These are phyloP conservation scores for Olivierus martensii DNA, from an alignment of 1,140 invertebrate species.

Conservation along the genomic window DNA sequence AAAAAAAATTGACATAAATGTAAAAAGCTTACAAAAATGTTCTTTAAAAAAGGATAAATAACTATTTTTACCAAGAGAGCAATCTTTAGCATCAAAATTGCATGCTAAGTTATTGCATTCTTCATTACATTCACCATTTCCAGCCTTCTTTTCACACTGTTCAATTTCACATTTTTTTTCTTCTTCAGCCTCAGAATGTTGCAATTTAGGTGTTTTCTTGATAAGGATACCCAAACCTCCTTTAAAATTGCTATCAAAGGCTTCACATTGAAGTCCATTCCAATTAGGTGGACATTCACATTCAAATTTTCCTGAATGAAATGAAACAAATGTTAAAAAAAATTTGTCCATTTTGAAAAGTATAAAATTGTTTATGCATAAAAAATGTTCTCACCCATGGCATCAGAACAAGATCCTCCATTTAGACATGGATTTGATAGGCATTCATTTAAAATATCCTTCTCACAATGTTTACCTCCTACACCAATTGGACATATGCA, in stretches of 20 bases:
- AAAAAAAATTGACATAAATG: too few species aligned
- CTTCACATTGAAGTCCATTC: conserved; percentile 68
- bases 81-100: conserved; percentile 90
- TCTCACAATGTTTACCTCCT: conserved; percentile 61
- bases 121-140: conserved; percentile 69
- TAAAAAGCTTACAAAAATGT: too few species aligned
- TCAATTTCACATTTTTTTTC: conserved; percentile 8
- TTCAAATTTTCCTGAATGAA: conserved; percentile 44
- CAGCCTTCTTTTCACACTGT: conserved; percentile 59
- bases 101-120: conserved; percentile 89
- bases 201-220: conserved; percentile 3
- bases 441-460: conserved; percentile 66
- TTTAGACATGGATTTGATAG: conserved; percentile 66
- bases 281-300: conserved; percentile 66
- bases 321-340: too few species aligned
- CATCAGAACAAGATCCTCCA: conserved; percentile 62
- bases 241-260: conserved; percentile 8
- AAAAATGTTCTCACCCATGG: conserved; percentile 30
- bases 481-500: conserved; percentile 47
- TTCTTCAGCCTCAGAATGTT: not conserved
- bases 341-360: too few species aligned
- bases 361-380: too few species aligned
- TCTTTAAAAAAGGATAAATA: too few species aligned
- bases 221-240: conserved; percentile 3
- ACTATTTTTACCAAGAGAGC: conserved; percentile 60